Percentiles rank a stretch among this genome's conserved stretches.
Conservation (phyloP, 2,888 invertebrate genomes). For the Noctuana brunneofusca region DNA sequence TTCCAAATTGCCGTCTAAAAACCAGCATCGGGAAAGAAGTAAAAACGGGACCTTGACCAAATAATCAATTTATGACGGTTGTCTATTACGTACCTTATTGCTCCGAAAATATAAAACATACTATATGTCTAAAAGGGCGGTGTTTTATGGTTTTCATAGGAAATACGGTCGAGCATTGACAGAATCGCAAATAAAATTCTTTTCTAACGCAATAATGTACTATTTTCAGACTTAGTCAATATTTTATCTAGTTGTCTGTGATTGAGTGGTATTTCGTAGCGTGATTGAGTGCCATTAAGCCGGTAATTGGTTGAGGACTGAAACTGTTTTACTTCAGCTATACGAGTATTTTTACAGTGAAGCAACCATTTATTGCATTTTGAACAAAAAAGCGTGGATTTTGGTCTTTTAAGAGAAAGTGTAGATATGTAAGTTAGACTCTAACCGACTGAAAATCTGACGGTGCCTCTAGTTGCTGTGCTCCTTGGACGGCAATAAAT, state of each 20-base stretch:
- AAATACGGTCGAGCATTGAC: conserved; percentile 6
- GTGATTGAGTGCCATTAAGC: background rate
- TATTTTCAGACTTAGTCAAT: conserved; percentile 16
- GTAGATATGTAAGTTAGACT: too few species aligned
- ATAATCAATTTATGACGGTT: conserved; percentile 21
- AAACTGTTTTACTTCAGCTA: background rate
- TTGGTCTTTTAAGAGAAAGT: too few species aligned
- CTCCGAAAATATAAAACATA: conserved; percentile 21
- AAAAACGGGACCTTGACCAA: conserved; percentile 9
- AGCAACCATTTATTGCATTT: background rate
- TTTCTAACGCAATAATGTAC: background rate
- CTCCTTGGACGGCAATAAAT: too few species aligned
- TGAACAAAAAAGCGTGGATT: background rate
- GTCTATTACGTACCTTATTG: conserved; percentile 21
- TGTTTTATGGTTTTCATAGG: conserved; percentile 28
- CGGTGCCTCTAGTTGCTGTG: too few species aligned
- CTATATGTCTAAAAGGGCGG: conserved; percentile 8
- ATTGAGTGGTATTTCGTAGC: background rate
- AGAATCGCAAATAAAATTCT: conserved; percentile 16
- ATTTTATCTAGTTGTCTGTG: conserved; percentile 12
- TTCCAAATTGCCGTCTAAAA: background rate
- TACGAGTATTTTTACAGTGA: background rate
- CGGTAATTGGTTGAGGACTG: background rate
- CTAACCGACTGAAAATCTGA: too few species aligned
- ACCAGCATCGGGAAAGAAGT: background rate